Percentiles rank a stretch among this genome's conserved stretches.
Evolutionary conservation across 2,888 invertebrate species (phyloP).

Genomic region (Eucera pruinosa): DNA sequence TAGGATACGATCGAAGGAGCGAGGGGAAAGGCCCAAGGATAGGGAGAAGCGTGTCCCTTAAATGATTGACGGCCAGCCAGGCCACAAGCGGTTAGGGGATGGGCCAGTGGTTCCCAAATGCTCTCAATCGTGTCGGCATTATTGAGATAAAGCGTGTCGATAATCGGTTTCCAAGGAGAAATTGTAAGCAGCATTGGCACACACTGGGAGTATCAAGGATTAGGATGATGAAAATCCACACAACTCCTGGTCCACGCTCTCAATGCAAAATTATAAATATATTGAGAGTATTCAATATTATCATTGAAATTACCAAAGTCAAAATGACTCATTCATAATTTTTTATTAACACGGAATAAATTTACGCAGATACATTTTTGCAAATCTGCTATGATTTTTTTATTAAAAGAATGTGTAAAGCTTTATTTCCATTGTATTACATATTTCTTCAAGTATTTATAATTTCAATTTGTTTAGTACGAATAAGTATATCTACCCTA

Average conservation of each 20-base stretch:
- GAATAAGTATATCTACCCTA: no score
- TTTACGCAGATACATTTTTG: no score
- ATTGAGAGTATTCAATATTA: neutral
- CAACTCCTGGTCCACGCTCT: neutral
- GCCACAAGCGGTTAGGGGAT: slow-evolving; percentile 66
- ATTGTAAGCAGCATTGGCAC: neutral
- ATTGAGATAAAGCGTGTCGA: slow-evolving; percentile 8
- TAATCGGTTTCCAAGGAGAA: slow-evolving; percentile 2
- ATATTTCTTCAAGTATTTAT: no score
- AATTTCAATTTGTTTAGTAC: no score
- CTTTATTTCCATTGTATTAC: no score
- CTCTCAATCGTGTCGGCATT: slow-evolving; percentile 27
- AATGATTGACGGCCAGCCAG: slow-evolving; percentile 76
- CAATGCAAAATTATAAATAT: neutral
- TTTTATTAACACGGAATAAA: no score
- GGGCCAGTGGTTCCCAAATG: slow-evolving; percentile 69
- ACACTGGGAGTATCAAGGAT: neutral
- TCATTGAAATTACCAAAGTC: no score
- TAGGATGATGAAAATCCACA: neutral
- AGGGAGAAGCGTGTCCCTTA: slow-evolving; percentile 70
- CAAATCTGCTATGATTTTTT: no score
- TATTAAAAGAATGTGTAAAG: no score
- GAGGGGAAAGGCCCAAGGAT: slow-evolving; percentile 40
- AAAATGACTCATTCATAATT: no score
- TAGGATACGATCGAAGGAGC: slow-evolving; percentile 47